Base-by-base conservation (phyloP, 2,113 vertebrate species). In the Hippocampus barbouri region DNA sequence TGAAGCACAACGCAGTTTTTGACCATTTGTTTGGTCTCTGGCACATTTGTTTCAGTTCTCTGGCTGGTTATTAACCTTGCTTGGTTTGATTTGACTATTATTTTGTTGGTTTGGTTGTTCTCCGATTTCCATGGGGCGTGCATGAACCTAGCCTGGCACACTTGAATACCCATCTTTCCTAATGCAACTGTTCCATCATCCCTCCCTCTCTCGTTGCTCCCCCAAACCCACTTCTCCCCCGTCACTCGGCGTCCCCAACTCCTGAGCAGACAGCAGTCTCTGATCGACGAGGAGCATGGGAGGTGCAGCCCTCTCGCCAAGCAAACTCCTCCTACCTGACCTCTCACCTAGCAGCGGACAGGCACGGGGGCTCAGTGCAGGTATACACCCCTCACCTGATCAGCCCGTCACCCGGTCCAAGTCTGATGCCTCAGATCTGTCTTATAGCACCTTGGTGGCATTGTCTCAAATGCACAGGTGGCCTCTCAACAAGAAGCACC, bases 351-450 rank as follows among this genome's bases (percentile, higher is more conserved):
- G 95, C 97, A 85, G 93, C 97, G 75, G 97, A 99, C 86, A 95
- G 97, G 93, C 97, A 97, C 74, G 97, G 97, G 91, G 97, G 97
- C 93, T 99, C 97, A 86, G 97, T 98, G 72, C 97, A 99, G 97
- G 97, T 99, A 98, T 83, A 83, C 82, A 89, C 76, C 83, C 84
- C 80, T 85, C 87, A 88, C 87, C 84, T 80, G 76, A 74, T 77
- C 84, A 77, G 62, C 79, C 82, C 57, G 25, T 77, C 47, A 45
- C 78, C 66, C 65, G 59, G 63, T 59, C 70, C 45, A 16, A 70
- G 67, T 73, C 69, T 70, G 27, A 83, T 83, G 78, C 82, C 77
- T 76, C 79, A 82, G 77, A 85, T 85, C 87, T 86, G 86, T 90
- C 87, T 86, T 86, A 78, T 71, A 62, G 38, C 59, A 60, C 68